Base-by-base conservation (phyloP, 2,113 vertebrate genomes). In the Tetrao urogallus region DNA sequence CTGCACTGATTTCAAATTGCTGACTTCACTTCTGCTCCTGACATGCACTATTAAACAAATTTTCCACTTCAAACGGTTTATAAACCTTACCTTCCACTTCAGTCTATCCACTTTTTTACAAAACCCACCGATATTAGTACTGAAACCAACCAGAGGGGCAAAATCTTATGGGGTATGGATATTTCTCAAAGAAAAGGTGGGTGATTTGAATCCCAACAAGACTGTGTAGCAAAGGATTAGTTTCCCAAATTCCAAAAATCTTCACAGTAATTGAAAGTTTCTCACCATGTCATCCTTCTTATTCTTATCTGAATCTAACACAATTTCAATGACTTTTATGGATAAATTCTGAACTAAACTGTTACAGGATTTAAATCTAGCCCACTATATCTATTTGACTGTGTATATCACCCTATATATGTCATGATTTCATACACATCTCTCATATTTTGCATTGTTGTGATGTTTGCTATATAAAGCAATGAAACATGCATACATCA, bases 301-400 rank as follows among this genome's bases (percentile, higher is more conserved):
- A 8, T 14, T 13, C 1, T 19, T 69, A 0, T 36, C 27, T 40
- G 22, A 65, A 25, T 13, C 2, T 22, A 3, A 70, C 9, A 5
- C 52, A 80, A 92, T 64, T 36, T 42, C 27, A 42, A 1, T 66
- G 40, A 73, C 48, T 91, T 76, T 48, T 18, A 43, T 40, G 16
- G n/a, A 3, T 43, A 57, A 10, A 13, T 45, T 10, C 13, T 19
- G 4, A 36, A 43, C 22, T 75, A 50, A 47, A 65, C 22, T 72
- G 24, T 36, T 32, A 45, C 13, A 43, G 6, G 36, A 25, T 36
- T 60, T 38, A 67, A 8, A 65, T 34, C 14, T 63, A 69, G 8
- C 11, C 25, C 7, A 30, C 17, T 64, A 27, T 3, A 34, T 65
- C 14, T 61, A 11, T 76, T 76, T 64, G 74, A 24, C 21, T 81